phyloP scores from a whole-genome alignment of 2,797 vertebrate genomes.

The Hozukius guyotensis region DNA sequence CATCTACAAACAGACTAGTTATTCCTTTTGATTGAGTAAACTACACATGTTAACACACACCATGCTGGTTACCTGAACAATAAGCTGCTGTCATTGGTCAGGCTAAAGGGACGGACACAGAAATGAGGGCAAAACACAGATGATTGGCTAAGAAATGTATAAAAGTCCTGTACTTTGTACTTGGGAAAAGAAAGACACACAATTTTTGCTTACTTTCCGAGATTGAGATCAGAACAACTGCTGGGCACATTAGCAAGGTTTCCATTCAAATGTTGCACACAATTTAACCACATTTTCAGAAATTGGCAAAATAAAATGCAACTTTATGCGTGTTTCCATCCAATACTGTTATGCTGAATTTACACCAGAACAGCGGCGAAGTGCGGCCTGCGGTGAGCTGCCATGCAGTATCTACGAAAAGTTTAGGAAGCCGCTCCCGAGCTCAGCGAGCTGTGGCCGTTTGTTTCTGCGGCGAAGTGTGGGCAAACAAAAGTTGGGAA shows the following conservation, averaged over 20 bases:
- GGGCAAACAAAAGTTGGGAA: too few relatives aligned
- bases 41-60: slow-evolving; percentile 21
- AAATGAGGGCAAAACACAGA: slow-evolving; percentile 45
- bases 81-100: slow-evolving; percentile 61
- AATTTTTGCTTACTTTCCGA: neutral
- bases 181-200: neutral
- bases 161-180: neutral
- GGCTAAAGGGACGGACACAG: slow-evolving; percentile 52
- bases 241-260: neutral
- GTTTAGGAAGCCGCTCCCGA: too few relatives aligned
- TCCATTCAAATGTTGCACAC: neutral
- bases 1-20: slow-evolving; percentile 10
- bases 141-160: slow-evolving; percentile 19
- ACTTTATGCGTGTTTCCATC: neutral
- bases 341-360: neutral
- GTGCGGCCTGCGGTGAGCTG: too few relatives aligned
- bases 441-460: too few relatives aligned
- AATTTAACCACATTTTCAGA: neutral
- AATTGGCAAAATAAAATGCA: neutral
- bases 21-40: slow-evolving; percentile 13
- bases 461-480: too few relatives aligned
- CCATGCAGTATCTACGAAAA: too few relatives aligned
- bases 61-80: slow-evolving; percentile 72
- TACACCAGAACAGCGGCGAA: too few relatives aligned
- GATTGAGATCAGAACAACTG: neutral